Evolutionary conservation across 2,888 invertebrate species (phyloP), one percentile per base, ranked within the genome.

Genomic region (Cantharis flavilabris): DNA sequence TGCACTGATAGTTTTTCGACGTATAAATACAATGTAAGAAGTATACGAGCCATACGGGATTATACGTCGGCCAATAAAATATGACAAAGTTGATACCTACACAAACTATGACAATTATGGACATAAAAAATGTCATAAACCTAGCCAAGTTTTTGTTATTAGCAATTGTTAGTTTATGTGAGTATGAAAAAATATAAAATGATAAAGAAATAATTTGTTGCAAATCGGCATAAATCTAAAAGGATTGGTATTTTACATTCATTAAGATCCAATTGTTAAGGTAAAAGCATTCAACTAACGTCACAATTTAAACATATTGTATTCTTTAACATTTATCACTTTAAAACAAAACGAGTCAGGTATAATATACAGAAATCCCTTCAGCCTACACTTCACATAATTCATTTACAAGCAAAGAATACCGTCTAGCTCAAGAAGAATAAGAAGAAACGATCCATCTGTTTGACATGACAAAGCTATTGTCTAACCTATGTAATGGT

Each of bases 401-500:
- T 83, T 83, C 83, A 82, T 82, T 81, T 80, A 81, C 80, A 83
- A 81, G 79, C 75, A 76, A 80, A 80, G 79, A 80, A 80, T 79
- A 79, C 78, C 79, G 78, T 78, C 78, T 76, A 73, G 26, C 67
- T 65, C 23, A 63, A 73, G 76, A 79, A 80, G 81, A 82, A 76
- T 76, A 83, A 80, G 82, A 79, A 81, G 80, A 81, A 82, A 83
- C 82, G 81, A 83, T 84, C 83, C 82, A 83, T 84, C 83, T 84
- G 83, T 84, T 82, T 83, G 80, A 79, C 80, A 80, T 83, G 84
- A 83, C 83, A 83, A 82, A 80, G 79, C 83, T 77, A 84, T 84
- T 84, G 84, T 84, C 83, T 83, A 77, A 74, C 71, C 69, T 69
- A 65, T 73, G 67, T 69, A 63, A 67, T 67, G 65, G 65, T 67